These are phyloP conservation scores for Colius striatus DNA, from an alignment of 2,113 vertebrate genomes.

Conservation along the genomic window DNA sequence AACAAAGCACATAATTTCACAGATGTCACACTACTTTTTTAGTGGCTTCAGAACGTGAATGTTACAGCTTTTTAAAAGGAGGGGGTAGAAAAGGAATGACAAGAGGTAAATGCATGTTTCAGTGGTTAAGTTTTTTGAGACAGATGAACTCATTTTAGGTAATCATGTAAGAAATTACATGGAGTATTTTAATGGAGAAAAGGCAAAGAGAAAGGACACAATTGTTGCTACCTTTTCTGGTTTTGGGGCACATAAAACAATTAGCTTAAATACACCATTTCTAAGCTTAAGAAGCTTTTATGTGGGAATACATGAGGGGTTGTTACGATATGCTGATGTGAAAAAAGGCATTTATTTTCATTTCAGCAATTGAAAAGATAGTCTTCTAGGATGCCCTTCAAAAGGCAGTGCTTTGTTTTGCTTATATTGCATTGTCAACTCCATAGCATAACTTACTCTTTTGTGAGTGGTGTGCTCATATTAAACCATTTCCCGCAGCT, in stretches of 20 bases:
- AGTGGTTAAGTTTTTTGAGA: background rate
- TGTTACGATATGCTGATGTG: constrained; percentile 22
- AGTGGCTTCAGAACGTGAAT: background rate
- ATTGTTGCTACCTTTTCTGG: background rate
- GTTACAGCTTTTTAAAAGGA: constrained; percentile 15
- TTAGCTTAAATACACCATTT: constrained; percentile 52
- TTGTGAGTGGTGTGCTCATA: background rate
- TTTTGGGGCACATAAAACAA: constrained; percentile 18
- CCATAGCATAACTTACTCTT: background rate
- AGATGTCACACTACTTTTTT: background rate
- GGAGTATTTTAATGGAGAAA: background rate
- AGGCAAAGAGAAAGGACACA: background rate
- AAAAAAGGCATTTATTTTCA: constrained; percentile 36
- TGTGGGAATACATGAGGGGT: background rate
- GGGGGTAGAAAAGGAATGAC: background rate
- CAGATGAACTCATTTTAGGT: constrained; percentile 3
- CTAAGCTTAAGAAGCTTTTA: constrained; percentile 39
- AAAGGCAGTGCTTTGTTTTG: constrained; percentile 2
- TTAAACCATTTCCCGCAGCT: background rate
- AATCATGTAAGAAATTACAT: constrained; percentile 4
- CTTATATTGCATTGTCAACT: background rate
- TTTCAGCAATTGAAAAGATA: constrained; percentile 19
- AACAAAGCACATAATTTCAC: constrained; percentile 41
- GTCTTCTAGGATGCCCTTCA: background rate
- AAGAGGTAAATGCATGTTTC: constrained; percentile 19